A percentile compares a stretch with the other conserved stretches of the same genome.
Conservation (phyloP, 2,113 vertebrate genomes). For the Tachysurus fulvidraco region DNA sequence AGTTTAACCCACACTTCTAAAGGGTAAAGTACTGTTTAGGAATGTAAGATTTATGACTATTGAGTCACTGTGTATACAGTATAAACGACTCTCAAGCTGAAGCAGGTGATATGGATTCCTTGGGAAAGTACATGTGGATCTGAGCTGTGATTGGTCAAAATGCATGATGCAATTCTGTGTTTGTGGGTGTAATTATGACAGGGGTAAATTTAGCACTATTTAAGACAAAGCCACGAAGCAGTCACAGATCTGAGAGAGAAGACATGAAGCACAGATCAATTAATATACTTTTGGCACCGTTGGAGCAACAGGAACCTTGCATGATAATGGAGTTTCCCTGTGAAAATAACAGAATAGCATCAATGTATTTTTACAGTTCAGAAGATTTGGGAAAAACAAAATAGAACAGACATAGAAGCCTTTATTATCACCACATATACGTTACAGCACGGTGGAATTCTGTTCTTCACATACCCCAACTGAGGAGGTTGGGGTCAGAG, state of each 20-base stretch:
- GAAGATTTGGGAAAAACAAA: neutral
- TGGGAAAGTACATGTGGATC: neutral
- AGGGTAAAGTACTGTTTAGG: neutral
- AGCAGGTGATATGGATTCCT: neutral
- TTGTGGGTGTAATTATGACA: neutral
- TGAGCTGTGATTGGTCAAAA: neutral
- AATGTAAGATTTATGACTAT: neutral
- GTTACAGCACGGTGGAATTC: too few relatives aligned
- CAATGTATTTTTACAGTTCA: neutral
- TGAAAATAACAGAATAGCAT: neutral
- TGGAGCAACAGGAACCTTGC: neutral
- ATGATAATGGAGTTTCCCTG: neutral
- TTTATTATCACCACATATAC: too few relatives aligned
- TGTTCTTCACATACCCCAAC: too few relatives aligned
- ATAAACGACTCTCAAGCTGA: neutral
- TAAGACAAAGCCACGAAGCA: neutral
- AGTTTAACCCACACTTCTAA: neutral
- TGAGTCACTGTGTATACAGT: neutral
- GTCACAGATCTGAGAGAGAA: neutral
- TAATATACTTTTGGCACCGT: neutral
- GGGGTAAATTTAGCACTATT: constrained; percentile 5
- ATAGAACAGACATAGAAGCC: too few relatives aligned
- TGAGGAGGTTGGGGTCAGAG: too few relatives aligned
- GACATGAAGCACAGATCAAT: neutral
- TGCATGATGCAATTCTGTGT: neutral